Evolutionary conservation across 37 sponge, comb jelly and placozoan genomes (phyloP).

Genomic region (Haliclona indistincta): DNA sequence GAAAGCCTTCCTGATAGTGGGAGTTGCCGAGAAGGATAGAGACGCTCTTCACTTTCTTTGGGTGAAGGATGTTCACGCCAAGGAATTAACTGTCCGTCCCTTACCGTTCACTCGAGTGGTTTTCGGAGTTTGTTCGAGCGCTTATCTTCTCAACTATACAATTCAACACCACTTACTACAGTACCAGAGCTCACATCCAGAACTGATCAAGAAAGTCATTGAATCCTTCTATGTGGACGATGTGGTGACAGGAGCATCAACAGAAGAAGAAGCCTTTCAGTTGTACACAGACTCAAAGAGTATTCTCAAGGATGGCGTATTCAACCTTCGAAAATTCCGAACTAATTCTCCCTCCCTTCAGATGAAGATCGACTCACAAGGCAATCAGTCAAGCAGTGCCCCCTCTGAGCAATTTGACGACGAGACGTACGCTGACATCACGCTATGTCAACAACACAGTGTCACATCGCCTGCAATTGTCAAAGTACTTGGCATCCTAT

Average conservation of each 20-base stretch:
- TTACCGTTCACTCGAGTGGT: constrained; percentile 20
- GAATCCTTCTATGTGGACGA: constrained; percentile 18
- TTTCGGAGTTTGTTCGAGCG: constrained; percentile 26
- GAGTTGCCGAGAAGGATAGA: constrained; percentile 6
- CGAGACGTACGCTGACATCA: no score
- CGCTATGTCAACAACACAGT: no score
- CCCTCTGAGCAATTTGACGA: no score
- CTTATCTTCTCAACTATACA: constrained; percentile 22
- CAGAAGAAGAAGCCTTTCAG: not conserved
- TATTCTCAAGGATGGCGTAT: not conserved
- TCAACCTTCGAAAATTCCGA: constrained; percentile 26
- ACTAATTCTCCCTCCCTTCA: not conserved
- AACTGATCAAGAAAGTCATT: not conserved
- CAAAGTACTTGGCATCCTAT: not conserved
- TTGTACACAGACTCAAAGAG: constrained; percentile 3
- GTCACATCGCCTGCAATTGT: no score
- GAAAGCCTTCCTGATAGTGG: constrained; percentile 32
- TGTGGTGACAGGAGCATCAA: not conserved
- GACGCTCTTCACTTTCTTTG: constrained; percentile 24
- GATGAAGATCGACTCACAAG: no score
- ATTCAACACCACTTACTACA: constrained; percentile 9
- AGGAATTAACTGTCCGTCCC: not conserved
- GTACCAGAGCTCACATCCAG: not conserved
- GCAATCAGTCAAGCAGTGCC: no score
- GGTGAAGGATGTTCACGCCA: constrained; percentile 1